phyloP scores from a whole-genome alignment of 2,888 invertebrate genomes.

The Omphaloscelis lunosa region DNA sequence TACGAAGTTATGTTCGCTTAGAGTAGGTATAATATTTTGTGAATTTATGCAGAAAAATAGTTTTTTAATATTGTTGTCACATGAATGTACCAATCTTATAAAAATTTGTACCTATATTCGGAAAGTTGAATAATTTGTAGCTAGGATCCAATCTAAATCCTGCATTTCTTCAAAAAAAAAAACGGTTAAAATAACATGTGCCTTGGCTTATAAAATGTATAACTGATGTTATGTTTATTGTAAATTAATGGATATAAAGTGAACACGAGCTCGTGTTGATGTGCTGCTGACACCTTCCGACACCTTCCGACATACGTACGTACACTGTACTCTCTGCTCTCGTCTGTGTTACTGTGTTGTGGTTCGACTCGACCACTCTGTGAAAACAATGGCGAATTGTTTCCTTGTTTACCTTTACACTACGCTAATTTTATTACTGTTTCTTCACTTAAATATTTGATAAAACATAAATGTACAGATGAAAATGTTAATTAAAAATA shows the following conservation, averaged over 20 bases:
- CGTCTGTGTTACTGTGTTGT: conserved; percentile 28
- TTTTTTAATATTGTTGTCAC: conserved; percentile 91
- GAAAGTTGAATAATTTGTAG: conserved; percentile 91
- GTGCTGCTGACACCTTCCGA: conserved; percentile 77
- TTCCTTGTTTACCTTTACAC: conserved; percentile 36
- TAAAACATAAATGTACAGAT: conserved; percentile 2
- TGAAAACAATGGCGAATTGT: conserved; percentile 42
- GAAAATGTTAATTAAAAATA: not conserved
- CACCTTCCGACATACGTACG: conserved; percentile 60
- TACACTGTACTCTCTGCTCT: conserved; percentile 56
- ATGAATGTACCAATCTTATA: conserved; percentile 90
- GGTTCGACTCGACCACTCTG: conserved; percentile 30
- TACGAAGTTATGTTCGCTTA: conserved; percentile 89
- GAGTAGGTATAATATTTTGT: conserved; percentile 90
- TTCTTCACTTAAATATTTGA: conserved; percentile 36
- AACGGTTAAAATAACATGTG: conserved; percentile 86
- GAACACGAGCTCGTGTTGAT: conserved; percentile 76
- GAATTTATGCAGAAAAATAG: conserved; percentile 90
- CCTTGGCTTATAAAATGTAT: conserved; percentile 89
- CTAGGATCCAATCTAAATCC: conserved; percentile 90
- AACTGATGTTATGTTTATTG: conserved; percentile 84
- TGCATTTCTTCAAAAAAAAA: conserved; percentile 87
- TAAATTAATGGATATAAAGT: conserved; percentile 77
- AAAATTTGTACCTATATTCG: conserved; percentile 90
- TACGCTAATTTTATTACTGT: conserved; percentile 45